Conservation (phyloP, 2,797 vertebrate species). For the Sebastes flavidus region DNA sequence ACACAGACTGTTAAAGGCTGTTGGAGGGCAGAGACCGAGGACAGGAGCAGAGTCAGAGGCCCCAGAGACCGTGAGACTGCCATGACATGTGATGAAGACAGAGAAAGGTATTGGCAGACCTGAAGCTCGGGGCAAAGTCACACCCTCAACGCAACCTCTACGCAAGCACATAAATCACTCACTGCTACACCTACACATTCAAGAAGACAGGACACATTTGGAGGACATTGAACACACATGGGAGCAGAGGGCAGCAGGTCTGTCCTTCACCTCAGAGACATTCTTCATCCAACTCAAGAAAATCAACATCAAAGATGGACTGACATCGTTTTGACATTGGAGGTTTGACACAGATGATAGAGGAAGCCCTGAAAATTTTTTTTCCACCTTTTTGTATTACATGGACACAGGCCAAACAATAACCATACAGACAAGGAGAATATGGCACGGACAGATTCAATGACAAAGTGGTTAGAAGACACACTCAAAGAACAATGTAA, state of each 20-base stretch:
- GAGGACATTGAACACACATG: slow-evolving; percentile 40
- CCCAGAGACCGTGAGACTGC: slow-evolving; percentile 43
- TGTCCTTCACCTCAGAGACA: slow-evolving; percentile 12
- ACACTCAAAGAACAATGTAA: background rate
- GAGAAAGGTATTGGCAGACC: slow-evolving; percentile 47
- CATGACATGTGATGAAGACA: slow-evolving; percentile 48
- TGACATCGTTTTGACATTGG: slow-evolving; percentile 18
- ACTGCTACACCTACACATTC: slow-evolving; percentile 24
- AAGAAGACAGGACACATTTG: slow-evolving; percentile 45
- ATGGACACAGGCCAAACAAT: background rate
- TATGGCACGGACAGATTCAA: background rate
- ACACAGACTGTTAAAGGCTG: background rate
- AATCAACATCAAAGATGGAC: slow-evolving; percentile 21
- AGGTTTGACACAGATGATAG: background rate
- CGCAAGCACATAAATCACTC: slow-evolving; percentile 56
- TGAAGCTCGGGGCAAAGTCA: slow-evolving; percentile 51
- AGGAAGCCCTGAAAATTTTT: background rate
- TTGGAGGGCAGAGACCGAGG: slow-evolving; percentile 39
- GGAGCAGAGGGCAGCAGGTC: slow-evolving; percentile 24
- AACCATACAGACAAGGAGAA: background rate
- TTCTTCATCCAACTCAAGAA: slow-evolving; percentile 16
- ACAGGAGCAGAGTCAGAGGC: slow-evolving; percentile 14
- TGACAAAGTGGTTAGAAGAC: background rate
- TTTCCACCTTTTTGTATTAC: background rate
- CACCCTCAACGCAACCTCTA: slow-evolving; percentile 31